Evolutionary conservation across 1,140 invertebrate species (phyloP).

Genomic region (Drusus annulatus): DNA sequence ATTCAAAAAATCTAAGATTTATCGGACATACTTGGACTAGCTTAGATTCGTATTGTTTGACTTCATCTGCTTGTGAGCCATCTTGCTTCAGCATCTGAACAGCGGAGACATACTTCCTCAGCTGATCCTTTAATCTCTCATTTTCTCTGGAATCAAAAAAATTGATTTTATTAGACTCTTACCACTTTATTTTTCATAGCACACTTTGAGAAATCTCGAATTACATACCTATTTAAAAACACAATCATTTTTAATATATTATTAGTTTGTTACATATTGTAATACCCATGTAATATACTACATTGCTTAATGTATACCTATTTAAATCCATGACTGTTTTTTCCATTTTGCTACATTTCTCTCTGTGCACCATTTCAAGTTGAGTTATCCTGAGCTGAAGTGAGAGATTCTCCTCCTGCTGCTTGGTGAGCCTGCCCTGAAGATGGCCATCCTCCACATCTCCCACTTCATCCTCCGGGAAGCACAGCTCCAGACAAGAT

Average conservation of each 20-base stretch:
- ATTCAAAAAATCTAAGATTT: no score
- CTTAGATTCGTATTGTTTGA: constrained; percentile 89
- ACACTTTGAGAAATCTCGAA: no score
- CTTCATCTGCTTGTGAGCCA: constrained; percentile 80
- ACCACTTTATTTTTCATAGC: no score
- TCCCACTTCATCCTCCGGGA: constrained; percentile 65
- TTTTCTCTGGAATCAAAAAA: constrained; percentile 79
- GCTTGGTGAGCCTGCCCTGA: constrained; percentile 63
- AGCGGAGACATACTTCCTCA: constrained; percentile 91
- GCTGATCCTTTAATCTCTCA: constrained; percentile 88
- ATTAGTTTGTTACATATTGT: no score
- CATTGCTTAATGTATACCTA: constrained; percentile 63
- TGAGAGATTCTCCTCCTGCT: constrained; percentile 66
- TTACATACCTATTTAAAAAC: no score
- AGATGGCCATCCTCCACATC: constrained; percentile 62
- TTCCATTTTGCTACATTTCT: constrained; percentile 68
- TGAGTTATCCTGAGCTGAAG: constrained; percentile 67
- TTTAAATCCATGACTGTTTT: constrained; percentile 67
- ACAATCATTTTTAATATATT: no score
- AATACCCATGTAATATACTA: no score
- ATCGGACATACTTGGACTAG: constrained; percentile 89
- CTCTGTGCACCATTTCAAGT: constrained; percentile 65
- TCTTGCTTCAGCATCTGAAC: constrained; percentile 86
- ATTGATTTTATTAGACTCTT: no score
- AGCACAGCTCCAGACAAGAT: constrained; percentile 68